A percentile compares a stretch with the other conserved stretches of the same genome.
Evolutionary conservation across 2,888 invertebrate species (phyloP).

Genomic region (Troglohyphantes excavatus): DNA sequence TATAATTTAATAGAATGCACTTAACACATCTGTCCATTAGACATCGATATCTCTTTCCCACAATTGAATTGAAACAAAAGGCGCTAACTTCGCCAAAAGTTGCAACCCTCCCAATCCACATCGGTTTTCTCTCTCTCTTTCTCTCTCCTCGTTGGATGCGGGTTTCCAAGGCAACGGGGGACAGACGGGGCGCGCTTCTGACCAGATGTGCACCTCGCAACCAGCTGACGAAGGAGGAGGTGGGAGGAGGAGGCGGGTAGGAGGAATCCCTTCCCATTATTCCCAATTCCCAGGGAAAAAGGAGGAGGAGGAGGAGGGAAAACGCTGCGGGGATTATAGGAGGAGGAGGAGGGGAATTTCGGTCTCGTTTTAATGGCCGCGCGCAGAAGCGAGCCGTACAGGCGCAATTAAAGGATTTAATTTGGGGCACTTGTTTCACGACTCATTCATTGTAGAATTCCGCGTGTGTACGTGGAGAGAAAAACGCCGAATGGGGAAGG

Average conservation of each 20-base stretch:
- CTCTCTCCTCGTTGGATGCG: slow-evolving; percentile 62
- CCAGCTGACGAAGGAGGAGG: slow-evolving; percentile 56
- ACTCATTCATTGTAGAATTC: slow-evolving; percentile 17
- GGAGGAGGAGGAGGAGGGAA: neutral
- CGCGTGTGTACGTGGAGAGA: neutral
- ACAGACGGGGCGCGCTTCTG: slow-evolving; percentile 53
- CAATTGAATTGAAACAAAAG: too few species aligned
- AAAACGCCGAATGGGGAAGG: neutral
- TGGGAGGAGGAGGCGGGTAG: neutral
- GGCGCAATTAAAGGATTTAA: slow-evolving; percentile 54
- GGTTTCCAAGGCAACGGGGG: slow-evolving; percentile 73
- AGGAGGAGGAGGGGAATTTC: neutral
- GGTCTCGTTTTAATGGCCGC: slow-evolving; percentile 37
- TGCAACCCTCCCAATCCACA: slow-evolving; percentile 14
- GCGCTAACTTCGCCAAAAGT: neutral
- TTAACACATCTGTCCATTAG: too few species aligned
- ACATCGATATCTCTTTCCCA: too few species aligned
- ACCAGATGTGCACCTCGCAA: slow-evolving; percentile 69
- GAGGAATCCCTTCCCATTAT: slow-evolving; percentile 39
- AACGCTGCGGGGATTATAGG: neutral
- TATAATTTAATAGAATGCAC: too few species aligned
- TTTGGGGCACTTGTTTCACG: slow-evolving; percentile 51
- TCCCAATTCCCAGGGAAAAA: slow-evolving; percentile 37
- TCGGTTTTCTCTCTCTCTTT: too few species aligned
- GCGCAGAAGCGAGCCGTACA: slow-evolving; percentile 15